Percentiles rank a stretch among this genome's conserved stretches.
Evolutionary conservation across 2,113 vertebrate species (phyloP).

Genomic region (Barnardius zonarius): DNA sequence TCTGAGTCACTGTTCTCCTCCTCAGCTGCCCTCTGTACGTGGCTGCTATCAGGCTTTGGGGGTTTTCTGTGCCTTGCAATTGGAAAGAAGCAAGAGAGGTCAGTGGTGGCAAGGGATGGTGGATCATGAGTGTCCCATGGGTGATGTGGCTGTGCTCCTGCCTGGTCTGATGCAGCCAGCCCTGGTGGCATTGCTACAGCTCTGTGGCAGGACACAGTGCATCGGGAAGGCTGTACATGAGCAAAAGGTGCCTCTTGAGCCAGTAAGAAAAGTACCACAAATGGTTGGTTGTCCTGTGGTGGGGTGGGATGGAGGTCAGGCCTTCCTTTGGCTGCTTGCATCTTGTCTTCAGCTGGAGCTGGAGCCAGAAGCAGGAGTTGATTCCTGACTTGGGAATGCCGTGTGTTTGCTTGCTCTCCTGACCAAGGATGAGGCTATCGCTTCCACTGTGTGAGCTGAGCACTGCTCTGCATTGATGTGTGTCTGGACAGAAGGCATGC

Average conservation of each 20-base stretch:
- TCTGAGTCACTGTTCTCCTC: conserved; percentile 32
- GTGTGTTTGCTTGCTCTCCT: neutral
- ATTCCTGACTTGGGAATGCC: neutral
- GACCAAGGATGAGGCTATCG: neutral
- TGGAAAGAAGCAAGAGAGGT: neutral
- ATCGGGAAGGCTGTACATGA: neutral
- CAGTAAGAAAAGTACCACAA: neutral
- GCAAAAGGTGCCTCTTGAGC: neutral
- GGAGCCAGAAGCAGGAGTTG: neutral
- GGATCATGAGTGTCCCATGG: neutral
- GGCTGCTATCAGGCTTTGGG: neutral
- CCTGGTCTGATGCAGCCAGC: neutral
- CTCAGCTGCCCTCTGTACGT: neutral
- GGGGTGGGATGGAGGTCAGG: neutral
- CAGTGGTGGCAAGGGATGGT: neutral
- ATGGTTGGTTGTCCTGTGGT: neutral
- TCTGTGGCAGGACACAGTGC: neutral
- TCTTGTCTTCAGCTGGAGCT: neutral
- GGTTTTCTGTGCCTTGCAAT: neutral
- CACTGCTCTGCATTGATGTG: neutral
- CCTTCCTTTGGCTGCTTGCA: neutral
- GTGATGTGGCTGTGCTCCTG: neutral
- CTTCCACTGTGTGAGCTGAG: neutral
- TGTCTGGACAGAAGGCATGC: accelerated
- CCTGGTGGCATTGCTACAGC: neutral